phyloP scores from a whole-genome alignment of 2,113 vertebrate species.

The Caloenas nicobarica region DNA sequence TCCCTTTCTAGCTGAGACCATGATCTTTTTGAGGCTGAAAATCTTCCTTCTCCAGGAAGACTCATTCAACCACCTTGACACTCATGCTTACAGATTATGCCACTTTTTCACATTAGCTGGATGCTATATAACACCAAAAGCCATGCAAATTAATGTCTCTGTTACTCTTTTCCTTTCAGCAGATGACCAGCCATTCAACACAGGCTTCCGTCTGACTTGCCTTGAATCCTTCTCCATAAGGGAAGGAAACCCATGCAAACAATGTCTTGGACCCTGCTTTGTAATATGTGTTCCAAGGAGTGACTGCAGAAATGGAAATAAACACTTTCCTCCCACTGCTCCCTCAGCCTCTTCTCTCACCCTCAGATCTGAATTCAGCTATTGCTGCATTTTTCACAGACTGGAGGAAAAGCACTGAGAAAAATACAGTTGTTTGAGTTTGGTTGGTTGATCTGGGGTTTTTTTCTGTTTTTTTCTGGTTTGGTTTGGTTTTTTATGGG shows the following conservation, averaged over 20 bases:
- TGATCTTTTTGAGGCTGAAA: background rate
- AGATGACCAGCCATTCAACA: background rate
- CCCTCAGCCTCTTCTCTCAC: background rate
- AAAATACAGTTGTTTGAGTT: background rate
- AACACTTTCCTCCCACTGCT: background rate
- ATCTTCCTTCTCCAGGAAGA: background rate
- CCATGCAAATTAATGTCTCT: background rate
- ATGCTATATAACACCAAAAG: background rate
- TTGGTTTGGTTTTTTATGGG: no score
- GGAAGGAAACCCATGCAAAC: background rate
- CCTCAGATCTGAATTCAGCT: background rate
- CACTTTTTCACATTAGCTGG: background rate
- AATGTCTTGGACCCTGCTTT: fast-evolving
- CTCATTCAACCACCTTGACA: background rate
- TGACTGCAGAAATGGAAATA: background rate
- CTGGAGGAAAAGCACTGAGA: background rate
- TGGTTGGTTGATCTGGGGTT: no score
- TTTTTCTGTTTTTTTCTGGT: no score
- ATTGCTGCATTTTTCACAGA: background rate
- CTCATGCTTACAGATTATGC: background rate
- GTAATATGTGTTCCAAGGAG: background rate
- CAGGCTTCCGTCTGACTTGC: background rate
- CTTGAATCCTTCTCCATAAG: background rate
- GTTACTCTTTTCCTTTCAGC: background rate
- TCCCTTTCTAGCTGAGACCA: background rate